Evolutionary conservation across 2,888 invertebrate genomes (phyloP), one percentile per base, ranked within the genome.

Genomic region (Lasioglossum oenotherae): DNA sequence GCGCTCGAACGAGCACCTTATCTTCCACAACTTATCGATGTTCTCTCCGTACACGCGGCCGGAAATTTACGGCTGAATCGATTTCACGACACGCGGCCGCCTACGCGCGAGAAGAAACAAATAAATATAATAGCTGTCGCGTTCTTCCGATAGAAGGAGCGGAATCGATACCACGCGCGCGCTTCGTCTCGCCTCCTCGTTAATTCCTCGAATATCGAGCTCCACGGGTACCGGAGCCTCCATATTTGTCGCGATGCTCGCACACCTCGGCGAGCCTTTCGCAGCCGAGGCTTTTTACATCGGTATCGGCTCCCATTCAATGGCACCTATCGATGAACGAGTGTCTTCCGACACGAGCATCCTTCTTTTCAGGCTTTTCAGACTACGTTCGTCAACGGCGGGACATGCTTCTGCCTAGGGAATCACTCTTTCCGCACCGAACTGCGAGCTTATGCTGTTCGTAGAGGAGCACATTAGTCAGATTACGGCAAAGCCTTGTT

Each of bases 201-300:
- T 83, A 74, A 81, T 85, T 85, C 76, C 71, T 23, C 84, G 77
- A 69, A 84, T 81, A 78, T 87, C 75, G 77, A 74, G 81, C 87
- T 84, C 78, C 78, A 23, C 46, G 31, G 46, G 35, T 53, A 53
- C 82, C 71, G 31, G 46, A 72, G 41, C 23, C n/a, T 27, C 53
- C 67, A 46, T 84, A 75, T 88, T 85, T 74, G 76, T 77, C 77
- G 41, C 72, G 75, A 35, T 67, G 64, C 46, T 74, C 46, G 31
- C 67, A 60, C 41, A 78, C 71, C 6, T 16, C 64, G 73, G 49
- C 60, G 60, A 27, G 60, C 60, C 71, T 75, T 72, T 82, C 49
- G 38, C 76, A 53, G 41, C 46, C 72, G 10, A 14, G 67, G 6
- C 16, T 46, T 64, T 79, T 79, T 81, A 53, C 53, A 53, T 23